A percentile compares a stretch with the other conserved stretches of the same genome.
Conservation (phyloP, 2,888 invertebrate species). For the Napeogenes inachia region DNA sequence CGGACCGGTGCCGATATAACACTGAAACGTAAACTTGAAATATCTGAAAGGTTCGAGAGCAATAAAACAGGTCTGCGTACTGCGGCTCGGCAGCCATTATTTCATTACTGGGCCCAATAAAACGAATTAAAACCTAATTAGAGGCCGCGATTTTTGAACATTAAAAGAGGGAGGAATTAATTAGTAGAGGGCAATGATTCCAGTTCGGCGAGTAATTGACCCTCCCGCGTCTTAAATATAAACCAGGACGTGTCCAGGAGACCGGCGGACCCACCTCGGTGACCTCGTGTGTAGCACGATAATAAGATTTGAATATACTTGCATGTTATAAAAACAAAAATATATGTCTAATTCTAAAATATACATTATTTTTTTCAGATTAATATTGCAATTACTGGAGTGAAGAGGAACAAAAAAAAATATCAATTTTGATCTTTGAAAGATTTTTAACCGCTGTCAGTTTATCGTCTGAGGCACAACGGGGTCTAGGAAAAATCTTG, state of each 20-base stretch:
- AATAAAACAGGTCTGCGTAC: constrained; percentile 44
- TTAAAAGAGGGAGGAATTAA: constrained; percentile 75
- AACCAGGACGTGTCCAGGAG: constrained; percentile 36
- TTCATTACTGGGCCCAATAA: constrained; percentile 70
- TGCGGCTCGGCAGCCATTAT: constrained; percentile 51
- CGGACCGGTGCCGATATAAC: constrained; percentile 25
- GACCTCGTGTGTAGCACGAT: neutral
- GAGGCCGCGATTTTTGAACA: constrained; percentile 75
- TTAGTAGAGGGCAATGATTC: constrained; percentile 74
- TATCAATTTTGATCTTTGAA: neutral
- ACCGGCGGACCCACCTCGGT: neutral
- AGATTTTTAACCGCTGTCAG: neutral
- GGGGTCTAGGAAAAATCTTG: constrained; percentile 57
- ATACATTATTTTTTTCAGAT: too few species aligned
- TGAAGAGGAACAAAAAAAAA: neutral
- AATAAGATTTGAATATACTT: too few species aligned
- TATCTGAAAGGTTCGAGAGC: constrained; percentile 42
- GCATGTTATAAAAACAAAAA: too few species aligned
- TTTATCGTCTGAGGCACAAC: constrained; percentile 22
- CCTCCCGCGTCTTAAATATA: constrained; percentile 57
- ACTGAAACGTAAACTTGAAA: constrained; percentile 36
- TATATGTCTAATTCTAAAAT: too few species aligned
- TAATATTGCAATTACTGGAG: neutral
- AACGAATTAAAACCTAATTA: constrained; percentile 78
- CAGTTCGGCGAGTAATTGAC: constrained; percentile 69